These are phyloP conservation scores for Chrysodeixis includens DNA, from an alignment of 2,888 invertebrate genomes.

Conservation along the genomic window DNA sequence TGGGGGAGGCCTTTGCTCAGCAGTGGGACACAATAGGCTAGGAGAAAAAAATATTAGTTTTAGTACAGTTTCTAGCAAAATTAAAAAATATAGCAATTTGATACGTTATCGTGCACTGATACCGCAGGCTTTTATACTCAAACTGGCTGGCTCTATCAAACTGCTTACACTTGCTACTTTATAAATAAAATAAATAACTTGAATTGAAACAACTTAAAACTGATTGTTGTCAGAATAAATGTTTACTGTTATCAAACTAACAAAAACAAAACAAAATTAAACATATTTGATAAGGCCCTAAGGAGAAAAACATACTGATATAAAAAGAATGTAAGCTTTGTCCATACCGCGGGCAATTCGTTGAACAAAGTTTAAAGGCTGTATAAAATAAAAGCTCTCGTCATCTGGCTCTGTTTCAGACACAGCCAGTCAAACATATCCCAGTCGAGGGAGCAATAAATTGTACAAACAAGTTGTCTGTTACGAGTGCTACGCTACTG, in stretches of 20 bases:
- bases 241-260: background rate
- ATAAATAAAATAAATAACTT: too few relatives aligned
- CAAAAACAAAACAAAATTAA: background rate
- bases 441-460: slow-evolving; percentile 65
- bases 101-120: too few relatives aligned
- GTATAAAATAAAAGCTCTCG: slow-evolving; percentile 43
- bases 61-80: too few relatives aligned
- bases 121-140: too few relatives aligned
- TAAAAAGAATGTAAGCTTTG: slow-evolving; percentile 12
- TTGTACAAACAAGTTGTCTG: slow-evolving; percentile 67
- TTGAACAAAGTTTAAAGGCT: slow-evolving; percentile 21
- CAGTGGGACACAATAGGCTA: too few relatives aligned
- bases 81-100: too few relatives aligned
- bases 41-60: too few relatives aligned
- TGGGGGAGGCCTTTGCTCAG: too few relatives aligned
- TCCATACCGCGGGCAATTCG: slow-evolving; percentile 7
- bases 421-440: slow-evolving; percentile 61
- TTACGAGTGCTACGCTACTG: slow-evolving; percentile 59
- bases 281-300: background rate
- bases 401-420: slow-evolving; percentile 39
- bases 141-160: too few relatives aligned
- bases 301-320: slow-evolving; percentile 8
- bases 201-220: too few relatives aligned
- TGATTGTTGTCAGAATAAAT: too few relatives aligned
- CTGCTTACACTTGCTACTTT: too few relatives aligned